phyloP scores from a whole-genome alignment of 2,888 invertebrate genomes.

The Megaustenia siamemsis region DNA sequence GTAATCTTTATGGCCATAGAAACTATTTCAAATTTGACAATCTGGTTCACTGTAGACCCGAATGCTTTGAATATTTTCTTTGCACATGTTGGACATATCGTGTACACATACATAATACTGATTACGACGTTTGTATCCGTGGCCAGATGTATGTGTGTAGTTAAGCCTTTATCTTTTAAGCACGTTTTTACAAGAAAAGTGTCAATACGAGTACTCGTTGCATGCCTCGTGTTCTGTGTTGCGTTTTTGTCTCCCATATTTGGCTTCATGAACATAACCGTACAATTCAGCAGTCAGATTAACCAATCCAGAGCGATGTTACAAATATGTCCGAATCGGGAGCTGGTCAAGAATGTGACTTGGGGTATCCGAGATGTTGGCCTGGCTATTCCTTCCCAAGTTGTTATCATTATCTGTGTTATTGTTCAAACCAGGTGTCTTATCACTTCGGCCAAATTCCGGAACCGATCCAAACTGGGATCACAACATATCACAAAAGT shows the following conservation, averaged over 20 bases:
- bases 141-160: conserved; percentile 27
- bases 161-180: conserved; percentile 23
- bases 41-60: conserved; percentile 30
- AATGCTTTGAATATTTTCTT: neutral
- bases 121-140: conserved; percentile 29
- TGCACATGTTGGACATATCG: conserved; percentile 10
- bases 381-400: neutral
- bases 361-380: neutral
- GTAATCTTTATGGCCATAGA: neutral
- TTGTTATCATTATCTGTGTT: conserved; percentile 11
- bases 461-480: neutral
- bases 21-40: neutral
- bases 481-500: neutral
- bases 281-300: neutral
- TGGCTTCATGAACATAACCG: neutral
- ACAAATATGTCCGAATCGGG: conserved; percentile 1
- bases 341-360: neutral
- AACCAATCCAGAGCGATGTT: neutral
- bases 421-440: conserved; percentile 6
- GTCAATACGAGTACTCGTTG: neutral
- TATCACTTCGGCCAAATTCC: neutral
- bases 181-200: neutral
- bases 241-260: neutral
- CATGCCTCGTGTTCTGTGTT: neutral
- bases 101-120: conserved; percentile 1